phyloP scores from a whole-genome alignment of 2,113 vertebrate genomes.

The Megaptera novaeangliae region DNA sequence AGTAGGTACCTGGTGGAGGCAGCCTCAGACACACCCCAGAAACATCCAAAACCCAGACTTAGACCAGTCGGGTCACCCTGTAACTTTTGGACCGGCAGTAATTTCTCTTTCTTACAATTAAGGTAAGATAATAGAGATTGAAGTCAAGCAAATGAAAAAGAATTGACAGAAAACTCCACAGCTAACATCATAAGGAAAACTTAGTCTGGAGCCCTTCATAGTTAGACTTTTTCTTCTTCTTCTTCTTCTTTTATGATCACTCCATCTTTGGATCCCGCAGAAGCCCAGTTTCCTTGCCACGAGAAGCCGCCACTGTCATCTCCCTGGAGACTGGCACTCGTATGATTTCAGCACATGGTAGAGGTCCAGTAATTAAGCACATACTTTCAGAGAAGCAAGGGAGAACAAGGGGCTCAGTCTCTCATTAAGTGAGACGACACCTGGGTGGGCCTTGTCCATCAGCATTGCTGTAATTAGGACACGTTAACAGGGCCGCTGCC shows the following conservation, averaged over 20 bases:
- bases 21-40: neutral
- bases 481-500: neutral
- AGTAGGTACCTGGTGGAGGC: neutral
- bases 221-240: too few species aligned
- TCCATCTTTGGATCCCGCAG: neutral
- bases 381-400: slow-evolving; percentile 18
- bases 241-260: neutral
- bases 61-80: neutral
- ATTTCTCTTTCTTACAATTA: neutral
- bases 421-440: slow-evolving; percentile 10
- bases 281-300: neutral
- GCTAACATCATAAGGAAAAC: neutral
- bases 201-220: neutral
- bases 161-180: neutral
- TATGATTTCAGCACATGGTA: neutral
- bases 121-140: neutral
- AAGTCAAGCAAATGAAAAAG: neutral
- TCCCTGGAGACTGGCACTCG: neutral
- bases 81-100: neutral
- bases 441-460: neutral
- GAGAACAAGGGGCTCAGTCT: neutral
- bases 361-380: neutral
- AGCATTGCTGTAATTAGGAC: neutral
- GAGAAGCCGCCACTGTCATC: neutral
- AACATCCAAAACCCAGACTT: neutral